Evolutionary conservation across 2,888 invertebrate genomes (phyloP).

Genomic region (Cacoxenus indagator): DNA sequence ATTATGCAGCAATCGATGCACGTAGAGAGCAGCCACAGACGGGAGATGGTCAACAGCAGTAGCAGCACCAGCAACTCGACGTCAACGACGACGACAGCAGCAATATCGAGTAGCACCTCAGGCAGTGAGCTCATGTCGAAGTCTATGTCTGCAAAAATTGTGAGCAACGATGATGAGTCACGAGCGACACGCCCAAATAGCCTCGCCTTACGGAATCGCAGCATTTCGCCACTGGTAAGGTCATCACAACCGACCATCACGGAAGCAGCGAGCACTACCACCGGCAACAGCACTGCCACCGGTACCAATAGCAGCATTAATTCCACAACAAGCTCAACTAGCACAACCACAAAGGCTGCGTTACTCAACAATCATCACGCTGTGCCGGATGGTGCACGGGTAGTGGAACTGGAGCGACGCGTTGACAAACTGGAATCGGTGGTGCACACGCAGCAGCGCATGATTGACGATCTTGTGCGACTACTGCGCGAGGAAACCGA

Average conservation of each 20-base stretch:
- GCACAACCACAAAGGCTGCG: constrained; percentile 5
- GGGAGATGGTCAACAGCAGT: constrained; percentile 40
- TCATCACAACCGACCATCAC: constrained; percentile 32
- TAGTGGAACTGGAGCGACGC: constrained; percentile 65
- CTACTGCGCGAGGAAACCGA: constrained; percentile 77
- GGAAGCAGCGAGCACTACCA: constrained; percentile 30
- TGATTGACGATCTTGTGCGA: constrained; percentile 77
- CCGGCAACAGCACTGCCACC: constrained; percentile 2
- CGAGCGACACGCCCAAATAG: constrained; percentile 63
- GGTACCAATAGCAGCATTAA: too few relatives aligned
- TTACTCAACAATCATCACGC: constrained; percentile 41
- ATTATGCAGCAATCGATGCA: constrained; percentile 59
- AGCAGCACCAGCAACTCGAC: constrained; percentile 38
- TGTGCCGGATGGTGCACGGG: constrained; percentile 40
- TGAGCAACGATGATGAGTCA: constrained; percentile 50
- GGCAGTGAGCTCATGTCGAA: constrained; percentile 42
- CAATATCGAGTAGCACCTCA: constrained; percentile 31
- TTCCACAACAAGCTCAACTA: background rate
- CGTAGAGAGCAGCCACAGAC: constrained; percentile 53
- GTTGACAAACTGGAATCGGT: constrained; percentile 66
- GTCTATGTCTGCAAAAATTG: constrained; percentile 41
- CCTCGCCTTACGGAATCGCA: constrained; percentile 65
- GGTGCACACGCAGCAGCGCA: constrained; percentile 71
- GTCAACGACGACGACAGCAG: constrained; percentile 29
- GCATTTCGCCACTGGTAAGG: constrained; percentile 64